phyloP scores from a whole-genome alignment of 2,797 vertebrate species.

The Channa striata region DNA sequence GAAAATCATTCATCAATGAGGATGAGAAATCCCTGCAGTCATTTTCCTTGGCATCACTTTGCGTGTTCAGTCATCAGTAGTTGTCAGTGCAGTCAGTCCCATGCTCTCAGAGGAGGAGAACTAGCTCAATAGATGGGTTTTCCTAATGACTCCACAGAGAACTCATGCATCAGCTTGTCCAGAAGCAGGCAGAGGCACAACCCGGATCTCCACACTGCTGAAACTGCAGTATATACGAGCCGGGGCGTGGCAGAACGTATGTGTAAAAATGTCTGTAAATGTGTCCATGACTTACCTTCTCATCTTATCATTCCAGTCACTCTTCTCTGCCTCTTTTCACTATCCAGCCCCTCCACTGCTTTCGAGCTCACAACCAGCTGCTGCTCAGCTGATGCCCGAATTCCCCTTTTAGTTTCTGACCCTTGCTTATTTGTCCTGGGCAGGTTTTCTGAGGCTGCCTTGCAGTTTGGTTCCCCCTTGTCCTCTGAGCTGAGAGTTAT shows the following conservation, averaged over 20 bases:
- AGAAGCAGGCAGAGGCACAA: conserved; percentile 66
- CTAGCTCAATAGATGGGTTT: conserved; percentile 73
- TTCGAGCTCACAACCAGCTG: conserved; percentile 66
- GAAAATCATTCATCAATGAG: conserved; percentile 51
- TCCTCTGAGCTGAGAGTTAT: conserved; percentile 50
- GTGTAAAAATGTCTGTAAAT: conserved; percentile 54
- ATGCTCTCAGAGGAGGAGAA: conserved; percentile 70
- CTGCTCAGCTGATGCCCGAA: conserved; percentile 52
- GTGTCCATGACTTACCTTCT: conserved; percentile 83
- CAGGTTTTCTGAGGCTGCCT: conserved; percentile 36
- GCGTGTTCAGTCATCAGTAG: conserved; percentile 68
- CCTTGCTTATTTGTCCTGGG: conserved; percentile 57
- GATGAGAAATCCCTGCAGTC: conserved; percentile 69
- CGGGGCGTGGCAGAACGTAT: conserved; percentile 63
- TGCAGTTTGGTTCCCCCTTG: conserved; percentile 35
- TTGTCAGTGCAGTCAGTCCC: conserved; percentile 72
- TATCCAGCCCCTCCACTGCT: conserved; percentile 51
- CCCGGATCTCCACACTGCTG: conserved; percentile 44
- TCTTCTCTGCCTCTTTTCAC: conserved; percentile 66
- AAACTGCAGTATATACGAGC: conserved; percentile 58
- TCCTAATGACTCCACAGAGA: conserved; percentile 78
- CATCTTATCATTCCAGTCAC: conserved; percentile 85
- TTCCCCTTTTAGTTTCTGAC: conserved; percentile 58
- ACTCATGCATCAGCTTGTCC: conserved; percentile 72
- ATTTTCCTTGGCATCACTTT: conserved; percentile 69